Evolutionary conservation across 2,797 vertebrate genomes (phyloP).

Genomic region (Chaunax sp.): DNA sequence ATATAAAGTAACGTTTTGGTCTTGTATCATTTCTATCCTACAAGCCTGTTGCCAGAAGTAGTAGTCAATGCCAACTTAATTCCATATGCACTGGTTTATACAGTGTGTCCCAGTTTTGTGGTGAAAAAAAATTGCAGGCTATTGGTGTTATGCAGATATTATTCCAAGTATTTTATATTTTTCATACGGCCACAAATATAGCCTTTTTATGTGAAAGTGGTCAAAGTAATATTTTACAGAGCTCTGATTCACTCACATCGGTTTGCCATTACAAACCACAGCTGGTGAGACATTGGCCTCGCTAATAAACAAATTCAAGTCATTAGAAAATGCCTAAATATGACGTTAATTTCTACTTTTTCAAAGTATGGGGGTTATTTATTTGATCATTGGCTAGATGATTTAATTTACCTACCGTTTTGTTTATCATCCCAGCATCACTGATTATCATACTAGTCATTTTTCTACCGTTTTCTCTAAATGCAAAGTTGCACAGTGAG

Average conservation of each 20-base stretch:
- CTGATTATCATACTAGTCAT: neutral
- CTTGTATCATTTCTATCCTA: neutral
- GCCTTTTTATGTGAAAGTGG: neutral
- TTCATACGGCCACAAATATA: neutral
- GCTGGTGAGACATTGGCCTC: neutral
- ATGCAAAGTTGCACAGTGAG: too few species aligned
- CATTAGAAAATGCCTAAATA: neutral
- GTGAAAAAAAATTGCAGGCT: constrained; percentile 12
- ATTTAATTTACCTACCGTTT: neutral
- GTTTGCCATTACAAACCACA: neutral
- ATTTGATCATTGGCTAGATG: neutral
- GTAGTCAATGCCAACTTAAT: constrained; percentile 4
- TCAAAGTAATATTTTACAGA: neutral
- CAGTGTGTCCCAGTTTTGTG: neutral
- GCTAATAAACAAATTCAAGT: neutral
- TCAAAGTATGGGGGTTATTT: neutral
- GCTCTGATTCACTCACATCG: neutral
- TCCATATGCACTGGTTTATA: neutral
- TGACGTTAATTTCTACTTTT: neutral
- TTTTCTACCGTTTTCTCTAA: too few species aligned
- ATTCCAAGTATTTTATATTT: neutral
- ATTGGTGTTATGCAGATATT: neutral
- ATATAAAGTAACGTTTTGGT: neutral
- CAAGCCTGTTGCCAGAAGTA: neutral
- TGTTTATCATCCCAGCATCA: neutral